Base-by-base conservation (phyloP, 2,888 invertebrate genomes). In the Dinocampus coccinellae region DNA sequence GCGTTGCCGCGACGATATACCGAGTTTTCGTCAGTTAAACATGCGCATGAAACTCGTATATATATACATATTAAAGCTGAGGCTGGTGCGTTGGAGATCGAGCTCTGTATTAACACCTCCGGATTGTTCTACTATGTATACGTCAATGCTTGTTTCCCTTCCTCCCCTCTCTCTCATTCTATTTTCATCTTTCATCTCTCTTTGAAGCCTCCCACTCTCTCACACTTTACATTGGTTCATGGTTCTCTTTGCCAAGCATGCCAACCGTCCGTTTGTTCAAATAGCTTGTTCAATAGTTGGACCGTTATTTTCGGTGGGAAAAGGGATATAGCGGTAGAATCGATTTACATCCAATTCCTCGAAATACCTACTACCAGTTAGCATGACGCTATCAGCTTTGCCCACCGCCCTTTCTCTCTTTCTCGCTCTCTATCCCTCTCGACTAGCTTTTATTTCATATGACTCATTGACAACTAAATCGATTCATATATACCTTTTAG, bases 41-140 rank as follows among this genome's bases (percentile, higher is more conserved):
- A 87, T 87, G 87, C 85, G 86, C 87, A 87, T 87, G 87, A 86
- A 87, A 86, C 85, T 86, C 84, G 84, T 85, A 83, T 47, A 47
- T 16, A 47, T 10, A 36, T n/a, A 47, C 16, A 20, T 3, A 16
- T n/a, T n/a, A 83, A 82, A 79, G 81, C 81, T 80, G 81, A 79
- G 80, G 70, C 73, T 74, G 79, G 82, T 79, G 24, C 29, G 16
- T 20, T 66, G 79, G 82, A 84, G 84, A 83, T 82, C 85, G 85
- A 86, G 85, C 85, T 85, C 86, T 87, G 85, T 85, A 87, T 87
- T 87, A 87, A 86, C 86, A 85, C 85, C 85, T 86, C 82, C 81
- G 79, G 79, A 76, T 76, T 77, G 72, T 70, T 71, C 74, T 76
- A 74, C 73, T 73, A 65, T 68, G 63, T 63, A 47, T 47, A 70